Percentiles rank a stretch among this genome's conserved stretches.
phyloP scores from a whole-genome alignment of 2,113 vertebrate species.

The Oceanites oceanicus region DNA sequence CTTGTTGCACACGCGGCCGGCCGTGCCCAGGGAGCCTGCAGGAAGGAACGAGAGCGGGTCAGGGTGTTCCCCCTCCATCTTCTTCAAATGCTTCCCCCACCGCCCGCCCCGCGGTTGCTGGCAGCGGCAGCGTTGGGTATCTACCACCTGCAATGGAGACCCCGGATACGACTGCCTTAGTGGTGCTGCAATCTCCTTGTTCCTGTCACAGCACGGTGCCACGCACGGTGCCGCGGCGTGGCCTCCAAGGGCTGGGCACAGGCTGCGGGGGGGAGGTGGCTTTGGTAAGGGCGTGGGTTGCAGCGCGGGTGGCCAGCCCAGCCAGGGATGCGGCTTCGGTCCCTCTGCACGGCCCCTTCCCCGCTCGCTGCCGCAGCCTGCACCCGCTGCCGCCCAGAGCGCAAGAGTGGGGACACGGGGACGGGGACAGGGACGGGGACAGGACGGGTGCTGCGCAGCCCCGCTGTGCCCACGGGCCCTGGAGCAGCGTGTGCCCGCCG shows the following conservation, averaged over 20 bases:
- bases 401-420: accelerated
- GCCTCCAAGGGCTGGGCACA: neutral
- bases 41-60: neutral
- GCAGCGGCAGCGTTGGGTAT: accelerated
- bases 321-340: neutral
- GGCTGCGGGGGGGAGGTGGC: neutral
- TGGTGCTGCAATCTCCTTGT: accelerated
- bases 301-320: accelerated
- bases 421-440: neutral
- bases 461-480: neutral
- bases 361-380: neutral
- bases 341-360: neutral
- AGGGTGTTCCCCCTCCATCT: accelerated
- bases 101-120: accelerated
- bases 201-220: accelerated
- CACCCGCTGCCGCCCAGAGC: neutral
- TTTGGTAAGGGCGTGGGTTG: neutral
- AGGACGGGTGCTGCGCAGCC: neutral
- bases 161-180: accelerated
- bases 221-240: neutral
- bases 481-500: accelerated
- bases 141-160: accelerated
- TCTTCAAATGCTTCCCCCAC: accelerated
- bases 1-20: slow-evolving; percentile 92
- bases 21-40: slow-evolving; percentile 92